Percentiles rank a stretch among this genome's conserved stretches.
These are phyloP conservation scores for Melanerpes formicivorus DNA, from an alignment of 2,113 vertebrate genomes.

Conservation along the genomic window DNA sequence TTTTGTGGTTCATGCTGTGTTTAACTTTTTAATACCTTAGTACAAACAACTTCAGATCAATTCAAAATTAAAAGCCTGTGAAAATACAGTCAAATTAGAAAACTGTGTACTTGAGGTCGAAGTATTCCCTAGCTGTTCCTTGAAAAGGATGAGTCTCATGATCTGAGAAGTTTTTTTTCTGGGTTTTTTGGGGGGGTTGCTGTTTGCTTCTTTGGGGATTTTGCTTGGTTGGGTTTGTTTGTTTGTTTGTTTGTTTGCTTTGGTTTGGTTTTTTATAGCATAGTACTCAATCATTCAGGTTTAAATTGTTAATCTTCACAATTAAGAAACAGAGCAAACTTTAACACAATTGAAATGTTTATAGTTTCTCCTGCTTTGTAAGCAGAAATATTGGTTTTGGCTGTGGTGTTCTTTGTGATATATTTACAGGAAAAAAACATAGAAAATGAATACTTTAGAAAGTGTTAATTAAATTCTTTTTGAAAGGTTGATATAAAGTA, in stretches of 20 bases:
- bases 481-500: background rate
- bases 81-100: background rate
- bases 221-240: too few species aligned
- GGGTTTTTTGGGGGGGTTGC: too few species aligned
- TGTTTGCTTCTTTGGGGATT: too few species aligned
- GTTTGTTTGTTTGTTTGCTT: too few species aligned
- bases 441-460: background rate
- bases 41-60: background rate
- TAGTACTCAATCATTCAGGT: background rate
- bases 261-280: background rate
- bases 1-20: background rate
- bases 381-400: background rate
- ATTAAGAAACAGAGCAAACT: background rate
- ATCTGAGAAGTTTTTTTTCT: background rate
- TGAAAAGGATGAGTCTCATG: background rate
- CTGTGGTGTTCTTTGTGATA: background rate
- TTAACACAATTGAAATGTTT: background rate
- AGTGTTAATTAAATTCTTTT: background rate
- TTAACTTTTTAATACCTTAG: background rate
- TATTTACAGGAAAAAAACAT: background rate
- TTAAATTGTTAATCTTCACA: background rate
- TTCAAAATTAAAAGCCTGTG: background rate
- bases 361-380: background rate
- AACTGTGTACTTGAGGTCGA: background rate
- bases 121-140: background rate